phyloP scores from a whole-genome alignment of 2,113 vertebrate species.

The Engystomops pustulosus region DNA sequence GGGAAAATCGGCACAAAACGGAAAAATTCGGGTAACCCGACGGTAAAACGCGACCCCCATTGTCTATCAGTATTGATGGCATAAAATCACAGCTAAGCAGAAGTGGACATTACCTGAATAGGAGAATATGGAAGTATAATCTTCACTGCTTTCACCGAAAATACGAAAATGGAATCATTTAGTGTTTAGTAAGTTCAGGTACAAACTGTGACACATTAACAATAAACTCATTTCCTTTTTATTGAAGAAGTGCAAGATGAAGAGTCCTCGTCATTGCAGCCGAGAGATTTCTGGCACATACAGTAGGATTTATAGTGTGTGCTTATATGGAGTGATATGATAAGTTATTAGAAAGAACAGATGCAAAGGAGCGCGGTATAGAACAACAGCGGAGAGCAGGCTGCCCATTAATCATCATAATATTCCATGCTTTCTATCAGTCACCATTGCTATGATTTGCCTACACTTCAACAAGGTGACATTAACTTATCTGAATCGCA shows the following conservation, averaged over 20 bases:
- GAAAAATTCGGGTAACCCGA: too few species aligned
- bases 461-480: slow-evolving; percentile 23
- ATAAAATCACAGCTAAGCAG: not conserved
- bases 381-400: not conserved
- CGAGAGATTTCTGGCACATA: slow-evolving; percentile 17
- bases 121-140: not conserved
- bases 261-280: slow-evolving; percentile 7
- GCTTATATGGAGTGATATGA: slow-evolving; percentile 33
- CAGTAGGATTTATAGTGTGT: slow-evolving; percentile 18
- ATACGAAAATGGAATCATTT: not conserved
- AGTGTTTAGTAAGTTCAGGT: not conserved
- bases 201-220: not conserved
- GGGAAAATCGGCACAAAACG: too few species aligned
- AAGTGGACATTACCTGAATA: not conserved
- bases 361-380: slow-evolving; percentile 17
- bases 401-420: slow-evolving; percentile 6
- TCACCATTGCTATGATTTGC: slow-evolving; percentile 22
- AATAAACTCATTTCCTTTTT: slow-evolving; percentile 19
- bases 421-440: slow-evolving; percentile 31
- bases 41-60: too few species aligned
- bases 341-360: slow-evolving; percentile 29
- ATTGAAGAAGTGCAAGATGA: not conserved
- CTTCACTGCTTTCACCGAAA: not conserved
- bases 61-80: not conserved
- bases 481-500: slow-evolving; percentile 29